Conservation (phyloP, 2,888 invertebrate genomes). For the Cryptosula pallasiana region DNA sequence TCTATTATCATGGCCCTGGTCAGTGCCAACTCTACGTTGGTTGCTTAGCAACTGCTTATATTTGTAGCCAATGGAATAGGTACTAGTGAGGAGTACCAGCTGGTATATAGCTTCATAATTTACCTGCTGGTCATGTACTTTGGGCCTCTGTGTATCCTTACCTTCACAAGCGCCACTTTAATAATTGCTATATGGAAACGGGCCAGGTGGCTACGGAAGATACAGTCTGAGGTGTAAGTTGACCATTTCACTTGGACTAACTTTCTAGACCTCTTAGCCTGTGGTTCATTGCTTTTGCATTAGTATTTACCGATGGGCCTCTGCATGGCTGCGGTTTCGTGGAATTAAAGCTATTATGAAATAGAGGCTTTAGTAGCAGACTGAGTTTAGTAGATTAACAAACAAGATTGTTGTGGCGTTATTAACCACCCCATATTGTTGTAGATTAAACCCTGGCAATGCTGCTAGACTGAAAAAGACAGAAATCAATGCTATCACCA, state of each 20-base stretch:
- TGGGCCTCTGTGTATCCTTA: neutral
- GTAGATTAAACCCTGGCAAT: neutral
- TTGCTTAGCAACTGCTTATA: neutral
- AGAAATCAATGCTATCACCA: conserved; percentile 7
- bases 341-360: too few species aligned
- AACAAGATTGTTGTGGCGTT: too few species aligned
- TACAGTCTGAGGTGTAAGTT: neutral
- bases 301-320: too few species aligned
- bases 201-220: conserved; percentile 4
- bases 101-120: neutral
- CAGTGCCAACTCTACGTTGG: too few species aligned
- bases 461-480: neutral
- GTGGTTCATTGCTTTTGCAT: too few species aligned
- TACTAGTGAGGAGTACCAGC: neutral
- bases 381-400: too few species aligned
- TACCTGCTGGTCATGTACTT: neutral
- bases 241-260: too few species aligned
- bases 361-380: too few species aligned
- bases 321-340: too few species aligned
- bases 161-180: neutral
- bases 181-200: neutral
- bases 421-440: neutral
- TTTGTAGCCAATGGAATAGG: conserved; percentile 1
- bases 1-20: too few species aligned
- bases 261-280: too few species aligned